Evolutionary conservation across 2,113 vertebrate genomes (phyloP).

Genomic region (Rhinolophus sinicus): DNA sequence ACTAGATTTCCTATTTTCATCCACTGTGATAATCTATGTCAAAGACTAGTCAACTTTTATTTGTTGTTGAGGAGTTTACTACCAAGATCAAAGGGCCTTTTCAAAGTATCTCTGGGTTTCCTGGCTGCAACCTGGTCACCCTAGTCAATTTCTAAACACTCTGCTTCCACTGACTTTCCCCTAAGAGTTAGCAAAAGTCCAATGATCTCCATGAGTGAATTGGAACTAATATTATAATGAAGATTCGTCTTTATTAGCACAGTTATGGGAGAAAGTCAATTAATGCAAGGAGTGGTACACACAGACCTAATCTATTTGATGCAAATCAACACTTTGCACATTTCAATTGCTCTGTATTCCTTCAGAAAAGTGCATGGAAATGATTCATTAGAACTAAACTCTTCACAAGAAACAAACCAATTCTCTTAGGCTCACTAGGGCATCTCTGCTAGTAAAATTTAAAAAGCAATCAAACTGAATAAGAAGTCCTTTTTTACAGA

Average conservation of each 20-base stretch:
- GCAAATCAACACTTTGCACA: constrained; percentile 87
- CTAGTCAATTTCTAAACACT: not conserved
- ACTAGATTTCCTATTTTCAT: constrained; percentile 26
- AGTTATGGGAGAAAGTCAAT: constrained; percentile 83
- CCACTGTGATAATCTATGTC: constrained; percentile 3
- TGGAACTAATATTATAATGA: constrained; percentile 51
- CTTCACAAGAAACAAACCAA: constrained; percentile 83
- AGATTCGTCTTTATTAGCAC: constrained; percentile 77
- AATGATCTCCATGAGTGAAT: constrained; percentile 66
- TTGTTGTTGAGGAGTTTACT: constrained; percentile 25
- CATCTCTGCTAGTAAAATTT: constrained; percentile 86
- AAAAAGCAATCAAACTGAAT: constrained; percentile 89
- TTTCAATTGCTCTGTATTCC: constrained; percentile 86
- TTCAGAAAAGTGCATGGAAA: constrained; percentile 87
- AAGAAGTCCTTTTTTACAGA: constrained; percentile 85
- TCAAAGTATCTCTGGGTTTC: not conserved
- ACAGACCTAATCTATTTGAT: constrained; percentile 86
- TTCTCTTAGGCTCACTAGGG: constrained; percentile 84
- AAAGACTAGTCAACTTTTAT: not conserved
- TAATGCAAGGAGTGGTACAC: constrained; percentile 85
- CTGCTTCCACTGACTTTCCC: not conserved
- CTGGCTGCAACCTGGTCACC: not conserved
- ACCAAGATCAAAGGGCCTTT: constrained; percentile 18
- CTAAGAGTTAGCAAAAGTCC: constrained; percentile 68
- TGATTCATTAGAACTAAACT: constrained; percentile 86